Base-by-base conservation (phyloP, 2,888 invertebrate species). In the Acrocyrtus sp. region DNA sequence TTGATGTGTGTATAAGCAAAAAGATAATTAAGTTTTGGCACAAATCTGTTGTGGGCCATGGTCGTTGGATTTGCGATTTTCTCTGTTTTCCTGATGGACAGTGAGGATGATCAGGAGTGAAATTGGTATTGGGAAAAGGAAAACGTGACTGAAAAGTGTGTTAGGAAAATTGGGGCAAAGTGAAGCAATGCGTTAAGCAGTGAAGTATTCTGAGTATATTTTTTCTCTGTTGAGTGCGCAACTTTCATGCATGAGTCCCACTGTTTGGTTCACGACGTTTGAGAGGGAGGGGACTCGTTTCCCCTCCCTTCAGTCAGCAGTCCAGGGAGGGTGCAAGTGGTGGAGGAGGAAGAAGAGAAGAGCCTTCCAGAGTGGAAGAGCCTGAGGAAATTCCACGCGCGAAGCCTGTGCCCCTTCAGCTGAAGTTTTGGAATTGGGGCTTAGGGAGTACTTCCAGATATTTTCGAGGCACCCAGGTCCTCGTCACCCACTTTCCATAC, bases 341-440 rank as follows among this genome's bases (percentile, higher is more conserved):
- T 51, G 8, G 34, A 24, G 17, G 41, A 50, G 8, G 50, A 3
- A 17, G 27, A 22, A 8, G 51, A n/a, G 22, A 54, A 26, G 39
- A 53, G 54, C 60, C 72, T 56, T 56, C 34, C 67, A 72, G 62
- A 48, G 72, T 74, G 76, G 67, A 69, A 60, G 65, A 72, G 39
- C 60, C 62, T 24, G 67, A 69, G 39, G 66, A 61, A n/a, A 41
- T 56, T 29, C 72, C 77, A 27, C 65, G 56, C 43, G 77, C 77
- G 12, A 48, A 67, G 51, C 77, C 78, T 29, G 66, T 78, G 43
- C 79, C 78, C 56, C 76, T 78, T 56, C 77, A 75, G 48, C 65
- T 78, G 22, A 77, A 79, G 39, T 74, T 78, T 70, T 78, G 76
- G 75, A 75, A 74, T 43, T 77, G 76, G 78, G 78, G 78, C 3